Evolutionary conservation across 1,140 invertebrate genomes (phyloP), one percentile per base, ranked within the genome.

Genomic region (Eulimnadia texana): DNA sequence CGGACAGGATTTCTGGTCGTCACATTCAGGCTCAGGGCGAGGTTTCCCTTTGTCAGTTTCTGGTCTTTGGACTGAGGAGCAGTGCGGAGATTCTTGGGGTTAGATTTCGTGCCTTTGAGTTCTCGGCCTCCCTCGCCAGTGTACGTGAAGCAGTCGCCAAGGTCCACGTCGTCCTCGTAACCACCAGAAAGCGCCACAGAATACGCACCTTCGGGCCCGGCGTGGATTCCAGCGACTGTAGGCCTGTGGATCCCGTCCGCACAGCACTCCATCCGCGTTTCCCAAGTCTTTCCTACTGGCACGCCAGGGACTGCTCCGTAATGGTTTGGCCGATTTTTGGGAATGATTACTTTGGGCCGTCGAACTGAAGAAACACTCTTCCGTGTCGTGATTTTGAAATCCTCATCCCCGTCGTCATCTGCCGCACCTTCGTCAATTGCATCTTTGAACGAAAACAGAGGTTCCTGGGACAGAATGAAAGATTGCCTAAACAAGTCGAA

Each of bases 171-270:
- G 71, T 91, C 89, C 72, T 90, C 88, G 68, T 92, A 92, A 0
- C 88, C 88, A 29, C 89, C 88, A 54, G 86, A 85, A n/a, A 93
- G 72, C 2, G 91, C 88, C 62, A 92, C 82, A 58, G 88, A 90
- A 71, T 83, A 91, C 0, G 88, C 88, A 24, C 87, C 88, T 52
- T 85, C 82, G 10, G 79, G 79, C 67, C 84, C 84, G 61, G 50
- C 72, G 65, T 75, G 73, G 27, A 76, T 76, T 20, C 74, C 74
- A 47, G 74, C 72, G 19, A 76, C 73, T 28, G 73, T 71, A 1
- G 74, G 73, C 63, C 73, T 68, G 63, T 76, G 74, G 9, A 75
- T 64, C 16, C 72, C 72, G 67, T 67, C 72, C 59, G 59, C 47
- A 61, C 67, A 71, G 62, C 72, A 72, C 56, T 73, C 72, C 62